Conservation (phyloP, 2,113 vertebrate genomes). For the Cromileptes altivelis region DNA sequence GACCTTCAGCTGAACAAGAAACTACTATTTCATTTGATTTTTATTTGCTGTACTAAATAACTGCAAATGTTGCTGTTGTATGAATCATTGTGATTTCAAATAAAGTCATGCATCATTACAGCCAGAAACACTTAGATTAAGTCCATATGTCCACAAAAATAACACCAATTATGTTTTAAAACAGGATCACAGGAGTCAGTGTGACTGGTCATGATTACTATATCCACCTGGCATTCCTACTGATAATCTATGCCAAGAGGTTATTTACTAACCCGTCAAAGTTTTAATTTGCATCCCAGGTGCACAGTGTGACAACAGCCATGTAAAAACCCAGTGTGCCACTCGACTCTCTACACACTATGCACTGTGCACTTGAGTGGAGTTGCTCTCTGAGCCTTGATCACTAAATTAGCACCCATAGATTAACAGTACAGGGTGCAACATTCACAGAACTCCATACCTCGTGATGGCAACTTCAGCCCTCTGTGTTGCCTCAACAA, state of each 20-base stretch:
- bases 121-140: neutral
- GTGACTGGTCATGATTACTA: too few species aligned
- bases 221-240: neutral
- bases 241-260: neutral
- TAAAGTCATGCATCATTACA: neutral
- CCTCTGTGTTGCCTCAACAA: conserved; percentile 41
- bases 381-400: neutral
- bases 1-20: neutral
- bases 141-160: neutral
- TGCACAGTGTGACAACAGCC: neutral
- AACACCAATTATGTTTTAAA: neutral
- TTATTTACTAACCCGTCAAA: neutral
- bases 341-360: neutral
- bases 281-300: neutral
- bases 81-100: neutral
- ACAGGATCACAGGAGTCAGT: neutral
- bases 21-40: neutral
- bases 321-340: neutral
- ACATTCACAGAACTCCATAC: neutral
- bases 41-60: too few species aligned
- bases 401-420: neutral
- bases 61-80: neutral
- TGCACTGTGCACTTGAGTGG: neutral
- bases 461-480: conserved; percentile 25
- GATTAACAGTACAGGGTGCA: neutral